A percentile compares a stretch with the other conserved stretches of the same genome.
These are phyloP conservation scores for Darevskia nairensis DNA, from an alignment of 2,797 vertebrate genomes.

Conservation along the genomic window DNA sequence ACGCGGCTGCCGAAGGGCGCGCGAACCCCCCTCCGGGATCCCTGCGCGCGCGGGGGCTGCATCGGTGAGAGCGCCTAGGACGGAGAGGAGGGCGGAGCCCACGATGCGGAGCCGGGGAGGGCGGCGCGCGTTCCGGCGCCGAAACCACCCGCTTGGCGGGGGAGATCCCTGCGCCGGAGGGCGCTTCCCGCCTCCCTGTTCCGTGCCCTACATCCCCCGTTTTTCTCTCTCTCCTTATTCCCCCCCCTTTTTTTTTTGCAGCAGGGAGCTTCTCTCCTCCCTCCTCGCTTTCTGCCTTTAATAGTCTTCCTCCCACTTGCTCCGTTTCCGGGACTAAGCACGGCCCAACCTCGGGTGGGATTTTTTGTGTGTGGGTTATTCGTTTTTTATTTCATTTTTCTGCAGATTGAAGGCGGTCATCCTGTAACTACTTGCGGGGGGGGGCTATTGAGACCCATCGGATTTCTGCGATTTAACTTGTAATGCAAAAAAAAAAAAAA, in stretches of 20 bases:
- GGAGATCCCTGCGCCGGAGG: background rate
- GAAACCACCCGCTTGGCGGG: constrained; percentile 21
- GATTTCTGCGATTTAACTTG: too few relatives aligned
- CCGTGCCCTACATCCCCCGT: background rate
- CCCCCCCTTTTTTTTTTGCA: constrained; percentile 14
- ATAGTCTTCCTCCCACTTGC: too few relatives aligned
- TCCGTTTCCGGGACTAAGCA: background rate
- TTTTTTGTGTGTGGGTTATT: background rate
- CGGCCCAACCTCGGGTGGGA: background rate
- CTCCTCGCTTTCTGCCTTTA: background rate
- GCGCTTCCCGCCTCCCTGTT: background rate
- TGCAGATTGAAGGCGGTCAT: too few relatives aligned
- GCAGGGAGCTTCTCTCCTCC: background rate
- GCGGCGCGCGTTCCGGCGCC: background rate
- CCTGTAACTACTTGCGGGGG: too few relatives aligned
- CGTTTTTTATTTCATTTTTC: background rate
- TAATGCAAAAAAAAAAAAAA: too few relatives aligned
- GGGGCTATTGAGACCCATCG: too few relatives aligned
- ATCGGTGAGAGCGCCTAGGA: constrained; percentile 18
- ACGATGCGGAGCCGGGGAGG: background rate
- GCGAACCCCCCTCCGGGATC: background rate
- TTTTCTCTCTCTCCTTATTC: constrained; percentile 20
- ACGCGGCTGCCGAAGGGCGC: background rate
- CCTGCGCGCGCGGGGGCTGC: background rate
- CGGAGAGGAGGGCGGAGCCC: background rate